Conservation (phyloP, 2,888 invertebrate species). For the Apamea anceps region DNA sequence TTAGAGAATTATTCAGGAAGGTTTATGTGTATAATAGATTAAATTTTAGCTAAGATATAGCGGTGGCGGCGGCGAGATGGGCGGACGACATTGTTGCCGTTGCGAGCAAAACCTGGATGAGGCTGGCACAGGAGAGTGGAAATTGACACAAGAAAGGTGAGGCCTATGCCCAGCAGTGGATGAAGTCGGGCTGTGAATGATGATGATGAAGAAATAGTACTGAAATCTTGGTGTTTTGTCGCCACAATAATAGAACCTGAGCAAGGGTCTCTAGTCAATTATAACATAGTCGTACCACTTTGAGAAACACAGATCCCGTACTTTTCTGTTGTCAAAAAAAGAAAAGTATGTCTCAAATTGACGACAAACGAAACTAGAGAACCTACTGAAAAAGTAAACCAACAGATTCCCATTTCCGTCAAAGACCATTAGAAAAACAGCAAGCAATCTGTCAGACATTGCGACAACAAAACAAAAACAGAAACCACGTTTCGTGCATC, state of each 20-base stretch:
- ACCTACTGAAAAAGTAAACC: background rate
- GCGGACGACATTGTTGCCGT: background rate
- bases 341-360: background rate
- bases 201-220: background rate
- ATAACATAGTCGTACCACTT: background rate
- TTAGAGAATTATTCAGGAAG: background rate
- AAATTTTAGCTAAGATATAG: background rate
- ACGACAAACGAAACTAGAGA: background rate
- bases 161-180: background rate
- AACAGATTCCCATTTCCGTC: background rate
- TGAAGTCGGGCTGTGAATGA: background rate
- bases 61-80: background rate
- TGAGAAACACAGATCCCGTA: background rate
- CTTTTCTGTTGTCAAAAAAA: background rate
- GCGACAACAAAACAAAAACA: background rate
- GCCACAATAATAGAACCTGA: background rate
- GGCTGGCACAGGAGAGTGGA: background rate
- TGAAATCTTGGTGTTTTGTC: background rate
- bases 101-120: background rate
- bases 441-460: background rate
- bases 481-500: background rate
- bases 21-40: background rate
- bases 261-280: background rate
- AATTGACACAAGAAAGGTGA: too few relatives aligned
- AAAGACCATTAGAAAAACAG: background rate